These are phyloP conservation scores for Hephaestus fuliginosus DNA, from an alignment of 2,797 vertebrate species.

Conservation along the genomic window DNA sequence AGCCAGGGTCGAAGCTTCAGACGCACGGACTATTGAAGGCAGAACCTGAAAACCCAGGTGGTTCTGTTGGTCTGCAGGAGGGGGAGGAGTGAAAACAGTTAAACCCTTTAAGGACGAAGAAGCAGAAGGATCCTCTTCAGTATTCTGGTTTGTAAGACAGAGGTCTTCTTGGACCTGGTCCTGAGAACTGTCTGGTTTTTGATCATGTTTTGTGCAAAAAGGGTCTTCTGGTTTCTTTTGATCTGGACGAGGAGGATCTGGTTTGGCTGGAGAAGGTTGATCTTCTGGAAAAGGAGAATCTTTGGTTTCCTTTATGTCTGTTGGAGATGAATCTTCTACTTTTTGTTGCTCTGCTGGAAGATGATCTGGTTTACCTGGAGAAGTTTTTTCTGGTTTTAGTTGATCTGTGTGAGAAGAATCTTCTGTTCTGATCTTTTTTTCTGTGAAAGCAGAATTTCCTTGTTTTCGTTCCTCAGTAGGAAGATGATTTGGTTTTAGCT, in stretches of 20 bases:
- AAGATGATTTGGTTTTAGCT: slow-evolving; percentile 2
- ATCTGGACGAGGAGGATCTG: background rate
- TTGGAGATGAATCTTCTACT: background rate
- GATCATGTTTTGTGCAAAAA: background rate
- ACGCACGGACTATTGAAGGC: rapidly evolving
- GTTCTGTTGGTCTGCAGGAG: slow-evolving; percentile 3
- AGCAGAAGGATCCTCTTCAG: background rate
- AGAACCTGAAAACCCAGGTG: background rate
- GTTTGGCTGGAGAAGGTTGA: background rate
- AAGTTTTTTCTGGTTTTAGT: background rate
- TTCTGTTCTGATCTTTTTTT: background rate
- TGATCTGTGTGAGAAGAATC: background rate
- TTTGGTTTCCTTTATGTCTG: background rate
- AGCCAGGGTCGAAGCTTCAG: background rate
- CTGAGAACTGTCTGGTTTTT: background rate
- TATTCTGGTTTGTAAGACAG: background rate
- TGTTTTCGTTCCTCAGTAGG: background rate
- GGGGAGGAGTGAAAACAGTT: background rate
- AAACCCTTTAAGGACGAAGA: background rate
- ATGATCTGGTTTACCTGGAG: background rate
- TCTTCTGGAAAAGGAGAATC: background rate
- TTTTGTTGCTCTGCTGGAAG: background rate
- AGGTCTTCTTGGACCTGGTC: slow-evolving; percentile 7
- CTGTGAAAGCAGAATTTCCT: background rate
- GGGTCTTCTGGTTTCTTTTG: background rate